phyloP scores from a whole-genome alignment of 2,888 invertebrate species.

The Helobdella robusta region DNA sequence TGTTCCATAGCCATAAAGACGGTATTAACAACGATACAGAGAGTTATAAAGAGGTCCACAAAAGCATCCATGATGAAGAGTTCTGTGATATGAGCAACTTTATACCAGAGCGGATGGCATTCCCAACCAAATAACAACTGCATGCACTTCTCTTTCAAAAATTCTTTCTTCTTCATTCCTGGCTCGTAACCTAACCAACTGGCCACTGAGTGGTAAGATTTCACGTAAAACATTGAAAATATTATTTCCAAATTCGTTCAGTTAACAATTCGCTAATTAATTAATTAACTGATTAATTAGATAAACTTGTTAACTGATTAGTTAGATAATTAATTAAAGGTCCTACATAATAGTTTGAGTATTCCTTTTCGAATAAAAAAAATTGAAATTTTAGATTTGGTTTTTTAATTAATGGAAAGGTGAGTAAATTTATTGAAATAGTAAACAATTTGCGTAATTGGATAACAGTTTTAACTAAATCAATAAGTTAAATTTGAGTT shows the following conservation, averaged over 20 bases:
- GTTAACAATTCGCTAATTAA: neutral
- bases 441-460: no score
- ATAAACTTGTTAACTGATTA: no score
- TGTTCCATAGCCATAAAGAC: slow-evolving; percentile 94
- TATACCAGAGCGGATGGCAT: slow-evolving; percentile 64
- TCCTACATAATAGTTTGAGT: no score
- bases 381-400: no score
- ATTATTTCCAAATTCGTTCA: neutral
- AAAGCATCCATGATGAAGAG: slow-evolving; percentile 93
- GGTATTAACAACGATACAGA: slow-evolving; percentile 94
- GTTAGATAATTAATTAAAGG: no score
- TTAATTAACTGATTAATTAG: no score
- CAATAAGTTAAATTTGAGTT: no score
- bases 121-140: slow-evolving; percentile 61
- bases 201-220: slow-evolving; percentile 14
- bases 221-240: no score
- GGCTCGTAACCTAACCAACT: slow-evolving; percentile 23
- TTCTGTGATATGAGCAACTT: slow-evolving; percentile 69
- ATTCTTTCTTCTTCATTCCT: slow-evolving; percentile 35
- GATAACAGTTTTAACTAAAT: no score
- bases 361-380: no score
- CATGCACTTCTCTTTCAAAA: slow-evolving; percentile 40
- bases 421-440: no score
- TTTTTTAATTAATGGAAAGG: no score
- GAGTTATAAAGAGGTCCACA: slow-evolving; percentile 91